Conservation (phyloP, 2,888 invertebrate species). For the Cantharis lateralis region DNA sequence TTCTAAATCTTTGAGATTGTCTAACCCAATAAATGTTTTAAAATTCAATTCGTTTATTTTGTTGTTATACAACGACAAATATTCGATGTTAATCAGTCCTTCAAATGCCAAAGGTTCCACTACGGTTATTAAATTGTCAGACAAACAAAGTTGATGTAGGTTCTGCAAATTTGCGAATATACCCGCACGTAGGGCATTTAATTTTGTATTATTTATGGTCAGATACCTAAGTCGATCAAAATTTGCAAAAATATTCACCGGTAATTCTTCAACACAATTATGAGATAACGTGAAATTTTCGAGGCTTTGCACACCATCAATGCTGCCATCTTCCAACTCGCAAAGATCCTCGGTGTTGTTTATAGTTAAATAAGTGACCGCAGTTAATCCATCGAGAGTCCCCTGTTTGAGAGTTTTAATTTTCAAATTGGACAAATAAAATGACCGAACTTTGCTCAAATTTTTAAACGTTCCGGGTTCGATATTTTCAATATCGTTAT, state of each 20-base stretch:
- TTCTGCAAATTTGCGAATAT: neutral
- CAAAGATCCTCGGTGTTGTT: neutral
- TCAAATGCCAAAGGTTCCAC: conserved; percentile 1
- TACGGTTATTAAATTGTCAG: neutral
- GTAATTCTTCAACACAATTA: neutral
- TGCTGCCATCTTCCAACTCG: neutral
- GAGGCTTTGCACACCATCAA: neutral
- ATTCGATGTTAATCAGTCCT: neutral
- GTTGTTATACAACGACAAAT: neutral
- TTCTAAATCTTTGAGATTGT: conserved; percentile 2
- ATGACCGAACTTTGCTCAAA: conserved; percentile 29
- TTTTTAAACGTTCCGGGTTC: conserved; percentile 22
- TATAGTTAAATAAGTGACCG: neutral
- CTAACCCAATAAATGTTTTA: conserved; percentile 3
- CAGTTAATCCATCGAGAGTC: neutral
- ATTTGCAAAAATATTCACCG: neutral
- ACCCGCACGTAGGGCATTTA: neutral
- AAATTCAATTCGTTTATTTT: neutral
- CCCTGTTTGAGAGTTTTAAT: neutral
- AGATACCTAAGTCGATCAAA: neutral
- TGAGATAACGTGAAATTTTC: neutral
- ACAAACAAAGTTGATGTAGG: neutral
- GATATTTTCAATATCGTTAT: conserved; percentile 33
- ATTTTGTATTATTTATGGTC: conserved; percentile 6
- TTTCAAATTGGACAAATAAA: conserved; percentile 23